A percentile compares a stretch with the other conserved stretches of the same genome.
phyloP scores from a whole-genome alignment of 2,888 invertebrate species.

The Spialia ferax region DNA sequence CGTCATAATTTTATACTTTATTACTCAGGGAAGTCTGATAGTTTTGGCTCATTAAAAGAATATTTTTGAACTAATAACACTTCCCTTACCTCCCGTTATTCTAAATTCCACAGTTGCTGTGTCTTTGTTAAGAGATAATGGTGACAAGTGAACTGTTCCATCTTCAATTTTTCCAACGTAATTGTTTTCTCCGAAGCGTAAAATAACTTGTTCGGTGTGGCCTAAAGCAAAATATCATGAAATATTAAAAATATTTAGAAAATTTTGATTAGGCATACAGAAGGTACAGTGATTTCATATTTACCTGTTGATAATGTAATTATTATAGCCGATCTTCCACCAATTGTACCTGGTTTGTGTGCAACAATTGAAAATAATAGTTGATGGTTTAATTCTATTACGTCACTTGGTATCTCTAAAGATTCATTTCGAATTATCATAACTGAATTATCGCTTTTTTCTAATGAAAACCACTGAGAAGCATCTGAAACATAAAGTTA shows the following conservation, averaged over 20 bases:
- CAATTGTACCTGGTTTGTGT: constrained; percentile 42
- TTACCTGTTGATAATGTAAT: constrained; percentile 58
- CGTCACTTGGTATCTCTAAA: constrained; percentile 43
- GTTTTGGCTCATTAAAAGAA: too few relatives aligned
- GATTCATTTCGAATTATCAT: constrained; percentile 37
- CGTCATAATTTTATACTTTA: too few relatives aligned
- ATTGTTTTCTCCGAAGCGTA: constrained; percentile 46
- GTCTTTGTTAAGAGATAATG: constrained; percentile 39
- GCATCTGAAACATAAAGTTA: constrained; percentile 42
- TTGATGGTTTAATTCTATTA: constrained; percentile 45
- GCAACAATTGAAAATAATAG: constrained; percentile 49
- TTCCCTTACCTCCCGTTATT: constrained; percentile 19
- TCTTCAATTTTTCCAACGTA: constrained; percentile 49
- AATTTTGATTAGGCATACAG: too few relatives aligned
- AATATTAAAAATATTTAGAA: neutral
- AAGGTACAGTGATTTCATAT: neutral
- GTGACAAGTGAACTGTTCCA: constrained; percentile 43
- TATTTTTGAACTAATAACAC: neutral
- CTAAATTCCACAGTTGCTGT: constrained; percentile 15
- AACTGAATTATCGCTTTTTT: constrained; percentile 39
- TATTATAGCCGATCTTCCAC: constrained; percentile 53
- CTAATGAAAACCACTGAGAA: constrained; percentile 46
- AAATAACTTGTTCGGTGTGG: constrained; percentile 39
- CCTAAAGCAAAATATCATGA: constrained; percentile 37
- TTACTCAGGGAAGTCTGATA: too few relatives aligned